Base-by-base conservation (phyloP, 2,797 vertebrate genomes). In the Acrocephalus scirpaceus region DNA sequence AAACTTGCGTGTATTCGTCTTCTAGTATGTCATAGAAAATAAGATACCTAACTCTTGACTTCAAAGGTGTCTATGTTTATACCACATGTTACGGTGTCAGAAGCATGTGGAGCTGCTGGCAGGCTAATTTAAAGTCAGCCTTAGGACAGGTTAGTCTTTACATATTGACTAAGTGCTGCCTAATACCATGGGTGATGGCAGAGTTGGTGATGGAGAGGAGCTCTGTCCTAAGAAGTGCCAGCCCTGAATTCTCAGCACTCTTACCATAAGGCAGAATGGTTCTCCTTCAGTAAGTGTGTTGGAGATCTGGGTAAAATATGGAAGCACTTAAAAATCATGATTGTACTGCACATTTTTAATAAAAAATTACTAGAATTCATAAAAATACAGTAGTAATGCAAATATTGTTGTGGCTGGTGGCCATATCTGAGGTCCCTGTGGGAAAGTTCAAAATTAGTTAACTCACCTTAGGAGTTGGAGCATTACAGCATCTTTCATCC, bases 51-150 rank as follows among this genome's bases (percentile, higher is more conserved):
- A 40, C 32, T 73, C 29, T 51, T 36, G 45, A 42, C 22, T 74
- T 86, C 7, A 36, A 1, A 62, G 27, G 11, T 61, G 5, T 76
- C 86, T 42, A 1, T 17, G 26, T 60, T 91, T 70, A 6, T 16
- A 13, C 13, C 0, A 0, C 0, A 0, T 34, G 42, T n/a, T 80
- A 2, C 0, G 13, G 29, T 40, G 45, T 54, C 77, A 81, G 70
- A 57, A 83, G 44, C 30, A 4, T 1, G 1, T 51, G 25, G 44
- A 47, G 36, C 20, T 84, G 22, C 36, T 47, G 61, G 45, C 23
- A 61, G 26, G 27, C 9, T 54, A 15, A 50, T 42, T 89, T 34
- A 18, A 40, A 78, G 77, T 16, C 50, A 61, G 51, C 58, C 36
- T 83, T 16, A 67, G 72, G 76, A 44, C 54, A 57, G 82, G 69